These are phyloP conservation scores for Lates japonicus DNA, from an alignment of 2,797 vertebrate genomes.

Conservation along the genomic window DNA sequence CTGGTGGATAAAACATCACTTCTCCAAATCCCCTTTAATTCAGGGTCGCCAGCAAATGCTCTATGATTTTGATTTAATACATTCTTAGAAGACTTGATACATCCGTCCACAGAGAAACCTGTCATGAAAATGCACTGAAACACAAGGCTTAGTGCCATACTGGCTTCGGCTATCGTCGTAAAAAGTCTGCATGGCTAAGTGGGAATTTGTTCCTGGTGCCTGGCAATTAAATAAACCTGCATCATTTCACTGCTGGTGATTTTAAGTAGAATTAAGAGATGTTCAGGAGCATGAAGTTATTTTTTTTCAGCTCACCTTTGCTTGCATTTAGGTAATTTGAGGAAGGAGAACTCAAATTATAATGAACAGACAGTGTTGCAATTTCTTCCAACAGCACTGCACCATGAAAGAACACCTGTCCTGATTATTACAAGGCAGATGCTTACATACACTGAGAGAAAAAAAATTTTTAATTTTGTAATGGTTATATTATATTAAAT, in stretches of 20 bases:
- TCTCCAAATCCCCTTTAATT: conserved; percentile 86
- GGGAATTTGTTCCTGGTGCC: conserved; percentile 61
- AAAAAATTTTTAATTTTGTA: too few species aligned
- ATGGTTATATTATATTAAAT: too few species aligned
- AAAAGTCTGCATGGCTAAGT: conserved; percentile 66
- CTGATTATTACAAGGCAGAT: not conserved
- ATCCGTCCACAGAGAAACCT: conserved; percentile 74
- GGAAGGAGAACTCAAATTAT: not conserved
- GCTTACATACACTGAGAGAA: too few species aligned
- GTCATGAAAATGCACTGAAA: conserved; percentile 82
- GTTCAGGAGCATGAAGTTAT: conserved; percentile 38
- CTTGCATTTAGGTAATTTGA: conserved; percentile 11
- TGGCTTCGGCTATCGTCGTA: conserved; percentile 74
- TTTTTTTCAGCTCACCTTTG: not conserved
- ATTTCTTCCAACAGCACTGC: not conserved
- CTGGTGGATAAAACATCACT: conserved; percentile 83
- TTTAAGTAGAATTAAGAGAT: conserved; percentile 61
- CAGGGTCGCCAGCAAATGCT: conserved; percentile 80
- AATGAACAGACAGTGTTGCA: not conserved
- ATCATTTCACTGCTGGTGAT: conserved; percentile 56
- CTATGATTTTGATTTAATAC: conserved; percentile 85
- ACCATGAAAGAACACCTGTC: not conserved
- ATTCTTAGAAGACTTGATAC: conserved; percentile 81
- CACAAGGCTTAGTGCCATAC: conserved; percentile 80
- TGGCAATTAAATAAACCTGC: conserved; percentile 68